phyloP scores from a whole-genome alignment of 2,113 vertebrate species.

The Prunella fulvescens region DNA sequence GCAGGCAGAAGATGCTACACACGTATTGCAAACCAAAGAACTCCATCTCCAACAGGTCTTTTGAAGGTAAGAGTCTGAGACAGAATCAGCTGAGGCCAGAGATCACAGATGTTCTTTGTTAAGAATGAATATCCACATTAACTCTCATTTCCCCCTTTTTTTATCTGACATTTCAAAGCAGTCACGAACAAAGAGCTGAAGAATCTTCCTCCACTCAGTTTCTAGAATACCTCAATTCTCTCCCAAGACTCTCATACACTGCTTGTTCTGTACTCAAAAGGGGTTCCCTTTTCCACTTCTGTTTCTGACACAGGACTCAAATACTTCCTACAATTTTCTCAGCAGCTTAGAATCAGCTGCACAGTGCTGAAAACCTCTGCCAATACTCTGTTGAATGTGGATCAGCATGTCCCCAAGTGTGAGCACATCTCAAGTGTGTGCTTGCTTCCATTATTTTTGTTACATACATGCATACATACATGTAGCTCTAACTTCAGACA shows the following conservation, averaged over 20 bases:
- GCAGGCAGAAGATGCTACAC: background rate
- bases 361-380: background rate
- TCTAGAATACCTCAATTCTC: background rate
- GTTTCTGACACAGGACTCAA: background rate
- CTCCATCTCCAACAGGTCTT: background rate
- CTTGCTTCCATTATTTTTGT: background rate
- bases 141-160: background rate
- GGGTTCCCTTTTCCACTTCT: background rate
- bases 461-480: background rate
- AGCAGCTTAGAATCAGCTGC: background rate
- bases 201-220: background rate
- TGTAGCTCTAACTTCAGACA: background rate
- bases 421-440: background rate
- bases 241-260: background rate
- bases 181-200: background rate
- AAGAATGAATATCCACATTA: background rate
- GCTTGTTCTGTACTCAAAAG: background rate
- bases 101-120: background rate
- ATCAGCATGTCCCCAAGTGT: background rate
- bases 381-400: background rate
- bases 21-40: background rate
- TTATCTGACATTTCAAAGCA: background rate
- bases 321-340: background rate
- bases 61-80: background rate
- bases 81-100: background rate